phyloP scores from a whole-genome alignment of 2,888 invertebrate genomes.

The Rhopalosiphum nymphaeae region DNA sequence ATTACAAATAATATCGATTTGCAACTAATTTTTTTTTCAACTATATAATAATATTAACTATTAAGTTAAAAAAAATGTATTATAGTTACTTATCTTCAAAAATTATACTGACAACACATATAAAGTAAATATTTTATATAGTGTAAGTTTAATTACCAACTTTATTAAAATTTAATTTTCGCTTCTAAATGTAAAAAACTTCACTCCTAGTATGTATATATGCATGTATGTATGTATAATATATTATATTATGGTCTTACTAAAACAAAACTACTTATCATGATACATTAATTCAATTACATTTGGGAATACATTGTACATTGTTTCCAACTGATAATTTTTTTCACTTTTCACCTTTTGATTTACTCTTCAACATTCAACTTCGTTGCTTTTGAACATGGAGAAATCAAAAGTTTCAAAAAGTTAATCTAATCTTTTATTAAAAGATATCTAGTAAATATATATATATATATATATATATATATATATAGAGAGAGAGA shows the following conservation, averaged over 20 bases:
- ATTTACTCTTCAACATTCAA: background rate
- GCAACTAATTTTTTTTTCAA: background rate
- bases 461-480: background rate
- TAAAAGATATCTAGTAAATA: background rate
- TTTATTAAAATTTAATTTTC: background rate
- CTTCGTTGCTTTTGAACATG: background rate
- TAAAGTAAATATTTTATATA: background rate
- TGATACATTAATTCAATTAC: background rate
- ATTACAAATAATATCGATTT: background rate
- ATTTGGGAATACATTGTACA: background rate
- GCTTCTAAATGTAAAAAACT: background rate
- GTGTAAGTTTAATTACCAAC: background rate
- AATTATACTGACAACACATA: too few species aligned
- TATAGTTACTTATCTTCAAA: too few species aligned
- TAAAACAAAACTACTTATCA: background rate
- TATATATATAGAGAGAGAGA: too few species aligned
- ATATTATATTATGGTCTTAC: background rate
- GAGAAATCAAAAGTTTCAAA: slow-evolving; percentile 16
- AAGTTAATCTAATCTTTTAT: background rate
- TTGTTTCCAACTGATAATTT: background rate
- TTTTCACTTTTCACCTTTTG: background rate
- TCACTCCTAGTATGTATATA: background rate
- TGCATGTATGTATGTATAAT: background rate
- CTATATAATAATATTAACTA: too few species aligned
- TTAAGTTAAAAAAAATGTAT: too few species aligned